Conservation (phyloP, 2,888 invertebrate genomes). For the Silvanus unidentatus region DNA sequence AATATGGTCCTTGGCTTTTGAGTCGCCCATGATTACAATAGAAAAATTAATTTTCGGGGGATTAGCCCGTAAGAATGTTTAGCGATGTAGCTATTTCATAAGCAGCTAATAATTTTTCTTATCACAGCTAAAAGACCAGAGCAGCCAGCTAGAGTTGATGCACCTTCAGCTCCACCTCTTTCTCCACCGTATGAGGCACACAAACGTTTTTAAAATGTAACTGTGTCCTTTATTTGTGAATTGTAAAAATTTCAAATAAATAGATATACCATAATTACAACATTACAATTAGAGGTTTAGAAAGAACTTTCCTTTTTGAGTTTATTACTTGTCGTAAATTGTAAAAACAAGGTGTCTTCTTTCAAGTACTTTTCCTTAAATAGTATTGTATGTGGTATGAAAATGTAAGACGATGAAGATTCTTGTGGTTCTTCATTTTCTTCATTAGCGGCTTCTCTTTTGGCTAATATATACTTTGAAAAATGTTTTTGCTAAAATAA, state of each 20-base stretch:
- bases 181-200: no score
- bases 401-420: conserved; percentile 54
- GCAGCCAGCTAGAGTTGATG: no score
- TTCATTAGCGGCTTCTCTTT: conserved; percentile 47
- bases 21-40: conserved; percentile 29
- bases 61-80: conserved; percentile 5
- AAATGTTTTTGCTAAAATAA: conserved; percentile 55
- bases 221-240: no score
- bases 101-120: conserved; percentile 1
- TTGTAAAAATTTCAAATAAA: no score
- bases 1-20: conserved; percentile 36
- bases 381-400: conserved; percentile 59
- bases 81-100: conserved; percentile 21
- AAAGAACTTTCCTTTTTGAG: no score
- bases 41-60: conserved; percentile 30
- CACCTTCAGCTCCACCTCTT: no score
- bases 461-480: conserved; percentile 57
- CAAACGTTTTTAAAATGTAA: no score
- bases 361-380: conserved; percentile 57
- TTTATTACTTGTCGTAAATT: conserved; percentile 43
- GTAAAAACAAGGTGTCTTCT: conserved; percentile 57
- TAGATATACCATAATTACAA: no score
- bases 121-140: no score
- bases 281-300: no score
- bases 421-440: conserved; percentile 45